Percentiles rank a stretch among this genome's conserved stretches.
These are phyloP conservation scores for Aegithalos caudatus DNA, from an alignment of 2,113 vertebrate species.

Conservation along the genomic window DNA sequence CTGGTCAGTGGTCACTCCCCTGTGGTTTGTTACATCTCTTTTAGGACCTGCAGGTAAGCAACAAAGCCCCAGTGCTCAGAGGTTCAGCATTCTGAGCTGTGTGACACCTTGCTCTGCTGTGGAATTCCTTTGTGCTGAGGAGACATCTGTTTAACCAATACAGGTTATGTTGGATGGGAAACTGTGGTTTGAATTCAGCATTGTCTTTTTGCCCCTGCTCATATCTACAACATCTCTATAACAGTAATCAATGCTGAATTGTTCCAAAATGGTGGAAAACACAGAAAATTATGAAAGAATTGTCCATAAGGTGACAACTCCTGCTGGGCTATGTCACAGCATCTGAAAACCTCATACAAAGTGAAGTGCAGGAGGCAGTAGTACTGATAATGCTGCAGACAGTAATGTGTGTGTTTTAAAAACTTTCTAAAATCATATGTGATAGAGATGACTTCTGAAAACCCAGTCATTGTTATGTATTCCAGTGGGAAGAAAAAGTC, in stretches of 20 bases:
- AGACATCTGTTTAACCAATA: neutral
- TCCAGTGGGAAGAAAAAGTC: neutral
- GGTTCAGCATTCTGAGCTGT: neutral
- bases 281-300: neutral
- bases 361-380: neutral
- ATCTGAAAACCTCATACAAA: neutral
- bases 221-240: neutral
- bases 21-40: neutral
- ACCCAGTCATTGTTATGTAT: neutral
- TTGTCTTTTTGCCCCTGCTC: neutral
- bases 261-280: neutral
- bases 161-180: neutral
- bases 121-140: neutral
- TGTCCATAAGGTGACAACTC: neutral
- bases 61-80: neutral
- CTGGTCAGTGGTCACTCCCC: neutral
- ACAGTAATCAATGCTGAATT: neutral
- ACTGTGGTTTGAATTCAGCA: neutral
- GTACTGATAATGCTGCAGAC: neutral
- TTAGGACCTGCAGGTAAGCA: neutral
- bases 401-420: neutral
- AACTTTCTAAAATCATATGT: neutral
- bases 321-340: accelerated
- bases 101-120: neutral
- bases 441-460: neutral